phyloP scores from a whole-genome alignment of 2,113 vertebrate genomes.

The Laterallus jamaicensis region DNA sequence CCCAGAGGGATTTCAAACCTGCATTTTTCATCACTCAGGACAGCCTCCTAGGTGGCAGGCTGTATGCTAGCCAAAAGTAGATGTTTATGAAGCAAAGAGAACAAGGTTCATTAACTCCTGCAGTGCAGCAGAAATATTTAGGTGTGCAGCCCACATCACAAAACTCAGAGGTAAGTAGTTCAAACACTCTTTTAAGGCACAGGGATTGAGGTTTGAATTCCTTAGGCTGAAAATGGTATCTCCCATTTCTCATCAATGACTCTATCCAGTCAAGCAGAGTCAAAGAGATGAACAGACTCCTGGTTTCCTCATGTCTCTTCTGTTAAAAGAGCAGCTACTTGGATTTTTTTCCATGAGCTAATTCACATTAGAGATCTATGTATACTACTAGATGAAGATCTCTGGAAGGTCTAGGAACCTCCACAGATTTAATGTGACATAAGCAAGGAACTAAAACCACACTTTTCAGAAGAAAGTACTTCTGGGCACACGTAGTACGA shows the following conservation, averaged over 20 bases:
- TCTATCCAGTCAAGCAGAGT: background rate
- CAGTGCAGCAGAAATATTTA: background rate
- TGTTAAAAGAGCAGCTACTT: background rate
- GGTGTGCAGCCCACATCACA: background rate
- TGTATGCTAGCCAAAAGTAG: background rate
- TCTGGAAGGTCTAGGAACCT: background rate
- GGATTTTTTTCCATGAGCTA: background rate
- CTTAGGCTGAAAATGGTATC: background rate
- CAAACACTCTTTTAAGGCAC: background rate
- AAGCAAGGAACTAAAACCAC: background rate
- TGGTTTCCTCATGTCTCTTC: background rate
- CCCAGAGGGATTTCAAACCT: background rate
- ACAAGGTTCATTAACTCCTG: background rate
- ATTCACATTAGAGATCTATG: background rate
- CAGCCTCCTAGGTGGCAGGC: background rate
- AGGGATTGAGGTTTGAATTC: background rate
- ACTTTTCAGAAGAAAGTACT: background rate
- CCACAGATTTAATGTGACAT: background rate
- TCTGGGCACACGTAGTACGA: background rate
- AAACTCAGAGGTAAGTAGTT: rapidly evolving
- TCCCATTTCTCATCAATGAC: background rate
- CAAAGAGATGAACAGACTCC: background rate
- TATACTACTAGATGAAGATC: background rate
- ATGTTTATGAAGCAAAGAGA: background rate
- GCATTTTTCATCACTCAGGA: background rate